These are phyloP conservation scores for Cetoscarus ocellatus DNA, from an alignment of 2,797 vertebrate genomes.

Conservation along the genomic window DNA sequence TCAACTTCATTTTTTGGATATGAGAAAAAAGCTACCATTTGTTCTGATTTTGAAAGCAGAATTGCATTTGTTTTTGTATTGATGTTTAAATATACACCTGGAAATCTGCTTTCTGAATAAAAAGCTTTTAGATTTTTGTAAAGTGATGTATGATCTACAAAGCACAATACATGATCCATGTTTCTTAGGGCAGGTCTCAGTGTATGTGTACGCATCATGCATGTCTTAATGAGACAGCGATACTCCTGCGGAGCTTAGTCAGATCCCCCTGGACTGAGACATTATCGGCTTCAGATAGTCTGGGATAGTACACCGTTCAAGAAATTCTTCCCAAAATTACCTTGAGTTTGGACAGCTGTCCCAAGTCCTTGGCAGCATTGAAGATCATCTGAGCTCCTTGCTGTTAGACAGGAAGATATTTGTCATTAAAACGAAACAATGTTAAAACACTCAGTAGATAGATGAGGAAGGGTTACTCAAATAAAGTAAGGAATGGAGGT, in stretches of 20 bases:
- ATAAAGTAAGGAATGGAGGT: not conserved
- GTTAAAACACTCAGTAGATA: not conserved
- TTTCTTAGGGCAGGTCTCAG: conserved; percentile 6
- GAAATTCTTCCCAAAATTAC: conserved; percentile 78
- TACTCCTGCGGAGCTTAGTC: not conserved
- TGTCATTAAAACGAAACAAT: not conserved
- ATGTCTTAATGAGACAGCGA: conserved; percentile 23
- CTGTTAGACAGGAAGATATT: conserved; percentile 60
- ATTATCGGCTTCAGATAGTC: not conserved
- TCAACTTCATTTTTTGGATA: not conserved
- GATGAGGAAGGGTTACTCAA: not conserved
- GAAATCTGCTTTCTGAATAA: not conserved
- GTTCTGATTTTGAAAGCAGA: not conserved
- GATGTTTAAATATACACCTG: not conserved
- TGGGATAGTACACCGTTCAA: not conserved
- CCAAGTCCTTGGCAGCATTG: conserved; percentile 97
- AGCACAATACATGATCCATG: conserved; percentile 4
- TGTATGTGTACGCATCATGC: not conserved
- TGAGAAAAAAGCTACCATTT: not conserved
- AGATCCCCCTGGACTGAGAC: conserved; percentile 21
- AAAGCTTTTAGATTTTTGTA: not conserved
- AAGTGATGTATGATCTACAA: not conserved
- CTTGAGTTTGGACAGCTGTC: conserved; percentile 98
- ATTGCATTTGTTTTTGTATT: not conserved
- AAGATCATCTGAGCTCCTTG: conserved; percentile 99